Evolutionary conservation across 2,797 vertebrate genomes (phyloP).

Genomic region (Sebastes iracundus): DNA sequence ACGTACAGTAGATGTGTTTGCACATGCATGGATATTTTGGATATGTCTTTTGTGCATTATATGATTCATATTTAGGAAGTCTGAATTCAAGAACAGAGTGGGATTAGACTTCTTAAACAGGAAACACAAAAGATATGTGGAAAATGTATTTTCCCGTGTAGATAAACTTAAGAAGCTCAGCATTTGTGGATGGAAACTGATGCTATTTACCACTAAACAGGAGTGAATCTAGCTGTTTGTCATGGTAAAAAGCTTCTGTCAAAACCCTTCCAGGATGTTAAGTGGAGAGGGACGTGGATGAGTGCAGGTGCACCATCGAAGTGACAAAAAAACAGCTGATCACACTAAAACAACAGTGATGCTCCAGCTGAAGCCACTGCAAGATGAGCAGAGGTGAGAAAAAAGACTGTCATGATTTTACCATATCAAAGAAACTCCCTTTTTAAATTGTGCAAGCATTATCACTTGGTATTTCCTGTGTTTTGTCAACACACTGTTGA

Average conservation of each 20-base stretch:
- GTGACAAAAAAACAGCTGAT: conserved; percentile 20
- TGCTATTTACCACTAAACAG: conserved; percentile 22
- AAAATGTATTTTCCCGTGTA: conserved; percentile 14
- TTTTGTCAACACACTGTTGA: background rate
- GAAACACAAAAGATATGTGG: conserved; percentile 24
- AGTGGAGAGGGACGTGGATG: background rate
- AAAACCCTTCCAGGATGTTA: background rate
- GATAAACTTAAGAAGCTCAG: conserved; percentile 50
- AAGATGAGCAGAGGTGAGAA: background rate
- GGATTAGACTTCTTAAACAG: conserved; percentile 45
- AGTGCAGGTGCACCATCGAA: background rate
- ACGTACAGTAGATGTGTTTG: conserved; percentile 25
- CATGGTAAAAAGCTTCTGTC: conserved; percentile 21
- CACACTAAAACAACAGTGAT: conserved; percentile 3
- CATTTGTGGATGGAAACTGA: conserved; percentile 30
- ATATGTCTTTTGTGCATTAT: conserved; percentile 31
- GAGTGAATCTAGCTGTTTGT: conserved; percentile 35
- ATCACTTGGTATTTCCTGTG: background rate
- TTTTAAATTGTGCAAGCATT: background rate
- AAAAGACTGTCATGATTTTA: background rate
- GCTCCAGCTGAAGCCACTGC: background rate
- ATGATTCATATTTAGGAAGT: conserved; percentile 24
- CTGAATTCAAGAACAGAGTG: conserved; percentile 3
- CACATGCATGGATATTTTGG: conserved; percentile 25
- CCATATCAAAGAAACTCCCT: background rate